Conservation (phyloP, 2,797 vertebrate genomes). For the Hyperoplus lanceolatus region DNA sequence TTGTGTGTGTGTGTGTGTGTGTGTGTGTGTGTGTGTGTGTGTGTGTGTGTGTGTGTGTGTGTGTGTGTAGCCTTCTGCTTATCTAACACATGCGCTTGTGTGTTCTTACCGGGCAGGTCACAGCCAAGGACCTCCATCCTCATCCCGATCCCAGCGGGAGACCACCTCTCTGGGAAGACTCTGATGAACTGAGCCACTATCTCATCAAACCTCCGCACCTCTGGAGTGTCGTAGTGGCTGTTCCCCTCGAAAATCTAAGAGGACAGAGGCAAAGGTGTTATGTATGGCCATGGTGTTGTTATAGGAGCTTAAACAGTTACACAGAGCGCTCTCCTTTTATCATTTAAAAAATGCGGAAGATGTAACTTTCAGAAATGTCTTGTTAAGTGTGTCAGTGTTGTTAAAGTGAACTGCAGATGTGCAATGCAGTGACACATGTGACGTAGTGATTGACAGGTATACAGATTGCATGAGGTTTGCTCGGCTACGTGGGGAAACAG, state of each 20-base stretch:
- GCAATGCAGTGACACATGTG: no score
- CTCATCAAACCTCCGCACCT: constrained; percentile 94
- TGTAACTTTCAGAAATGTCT: constrained; percentile 15
- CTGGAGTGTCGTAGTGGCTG: constrained; percentile 95
- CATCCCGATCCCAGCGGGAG: constrained; percentile 97
- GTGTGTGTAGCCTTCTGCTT: constrained; percentile 3
- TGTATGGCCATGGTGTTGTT: no score
- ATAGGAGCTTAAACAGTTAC: no score
- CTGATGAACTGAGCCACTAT: constrained; percentile 92
- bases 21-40: background rate
- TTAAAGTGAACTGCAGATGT: background rate
- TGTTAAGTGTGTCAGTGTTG: background rate
- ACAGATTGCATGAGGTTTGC: no score
- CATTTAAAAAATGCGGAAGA: constrained; percentile 36
- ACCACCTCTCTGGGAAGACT: constrained; percentile 97
- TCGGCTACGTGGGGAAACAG: no score
- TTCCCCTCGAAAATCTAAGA: constrained; percentile 97
- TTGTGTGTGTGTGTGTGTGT: background rate
- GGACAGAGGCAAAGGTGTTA: constrained; percentile 4
- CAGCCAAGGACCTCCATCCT: constrained; percentile 97
- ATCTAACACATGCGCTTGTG: background rate
- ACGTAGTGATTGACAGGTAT: no score
- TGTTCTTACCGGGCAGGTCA: constrained; percentile 92
- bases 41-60: background rate
- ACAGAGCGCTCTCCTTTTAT: background rate